These are phyloP conservation scores for Trachythela sp. DNA, from an alignment of 64 coral and sea anemone species.

Conservation along the genomic window DNA sequence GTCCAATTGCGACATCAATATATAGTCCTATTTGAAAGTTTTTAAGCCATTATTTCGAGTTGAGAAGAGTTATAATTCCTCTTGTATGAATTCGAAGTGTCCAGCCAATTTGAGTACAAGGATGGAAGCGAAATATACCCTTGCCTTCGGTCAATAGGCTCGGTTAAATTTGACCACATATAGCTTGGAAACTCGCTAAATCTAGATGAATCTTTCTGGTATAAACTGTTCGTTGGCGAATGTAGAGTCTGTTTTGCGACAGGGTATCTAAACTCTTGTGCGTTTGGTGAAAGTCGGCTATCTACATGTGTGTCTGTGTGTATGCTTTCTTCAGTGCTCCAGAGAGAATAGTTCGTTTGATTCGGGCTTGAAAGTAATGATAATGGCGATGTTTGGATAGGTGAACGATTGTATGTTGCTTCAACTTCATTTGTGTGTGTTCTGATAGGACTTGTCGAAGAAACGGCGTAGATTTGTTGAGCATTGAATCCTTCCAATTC, in stretches of 20 bases:
- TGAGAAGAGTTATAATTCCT: neutral
- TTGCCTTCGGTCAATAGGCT: neutral
- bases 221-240: neutral
- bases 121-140: neutral
- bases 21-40: neutral
- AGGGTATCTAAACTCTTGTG: constrained; percentile 71
- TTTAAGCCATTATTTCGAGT: constrained; percentile 11
- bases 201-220: neutral
- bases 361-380: neutral
- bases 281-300: constrained; percentile 73
- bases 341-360: constrained; percentile 50
- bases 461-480: neutral
- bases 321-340: constrained; percentile 69
- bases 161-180: neutral
- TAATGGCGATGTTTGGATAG: neutral
- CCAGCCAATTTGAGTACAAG: neutral
- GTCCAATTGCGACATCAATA: neutral
- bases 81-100: neutral
- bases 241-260: constrained; percentile 29
- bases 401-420: neutral
- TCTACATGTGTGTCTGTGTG: neutral
- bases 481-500: constrained; percentile 19
- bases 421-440: neutral
- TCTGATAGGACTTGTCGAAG: neutral
- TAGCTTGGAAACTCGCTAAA: neutral